These are phyloP conservation scores for Crenichthys baileyi DNA, from an alignment of 2,797 vertebrate genomes.

Conservation along the genomic window DNA sequence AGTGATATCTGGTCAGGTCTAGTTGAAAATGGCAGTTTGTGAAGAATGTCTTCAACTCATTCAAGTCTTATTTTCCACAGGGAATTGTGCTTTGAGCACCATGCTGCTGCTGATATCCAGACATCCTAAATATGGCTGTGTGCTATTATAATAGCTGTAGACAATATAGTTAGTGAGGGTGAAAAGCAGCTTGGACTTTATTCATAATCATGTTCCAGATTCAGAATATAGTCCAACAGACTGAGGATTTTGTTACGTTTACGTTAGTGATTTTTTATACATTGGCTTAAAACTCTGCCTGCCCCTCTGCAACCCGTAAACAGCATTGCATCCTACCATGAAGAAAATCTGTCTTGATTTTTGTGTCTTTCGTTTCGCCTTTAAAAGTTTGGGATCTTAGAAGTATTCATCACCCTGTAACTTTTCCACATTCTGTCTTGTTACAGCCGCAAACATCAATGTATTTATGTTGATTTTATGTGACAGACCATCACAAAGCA, in stretches of 20 bases:
- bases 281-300: not conserved
- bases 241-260: not conserved
- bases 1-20: no score
- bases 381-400: slow-evolving; percentile 54
- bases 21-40: no score
- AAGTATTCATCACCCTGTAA: not conserved
- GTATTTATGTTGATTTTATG: not conserved
- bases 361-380: slow-evolving; percentile 17
- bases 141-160: not conserved
- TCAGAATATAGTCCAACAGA: not conserved
- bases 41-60: not conserved
- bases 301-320: not conserved
- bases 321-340: slow-evolving; percentile 18
- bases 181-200: not conserved
- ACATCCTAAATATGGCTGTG: not conserved
- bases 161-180: not conserved
- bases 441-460: not conserved
- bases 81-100: slow-evolving; percentile 6
- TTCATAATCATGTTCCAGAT: not conserved
- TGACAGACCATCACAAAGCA: not conserved
- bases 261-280: slow-evolving; percentile 16
- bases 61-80: slow-evolving; percentile 10
- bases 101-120: slow-evolving; percentile 11
- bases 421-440: not conserved
- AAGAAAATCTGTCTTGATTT: slow-evolving; percentile 26